Conservation (phyloP, 2,113 vertebrate species). For the Bagarius yarrelli region DNA sequence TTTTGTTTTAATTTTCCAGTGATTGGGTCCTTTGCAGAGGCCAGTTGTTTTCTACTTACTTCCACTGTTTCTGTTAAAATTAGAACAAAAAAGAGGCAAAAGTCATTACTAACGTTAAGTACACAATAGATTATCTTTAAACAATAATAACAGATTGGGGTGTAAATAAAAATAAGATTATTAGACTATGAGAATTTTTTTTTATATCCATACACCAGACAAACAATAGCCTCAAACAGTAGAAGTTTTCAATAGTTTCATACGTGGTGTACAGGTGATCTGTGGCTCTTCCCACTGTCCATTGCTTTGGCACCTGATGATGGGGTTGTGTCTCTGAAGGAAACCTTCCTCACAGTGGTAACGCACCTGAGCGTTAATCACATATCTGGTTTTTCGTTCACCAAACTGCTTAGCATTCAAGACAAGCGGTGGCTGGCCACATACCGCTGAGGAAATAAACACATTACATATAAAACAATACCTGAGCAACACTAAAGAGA, state of each 20-base stretch:
- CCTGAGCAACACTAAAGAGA: too few relatives aligned
- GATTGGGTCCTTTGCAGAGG: slow-evolving; percentile 39
- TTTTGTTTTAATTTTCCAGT: slow-evolving; percentile 52
- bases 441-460: slow-evolving; percentile 65
- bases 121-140: not conserved
- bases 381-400: slow-evolving; percentile 73
- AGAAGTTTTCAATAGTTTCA: slow-evolving; percentile 45
- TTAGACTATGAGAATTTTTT: not conserved
- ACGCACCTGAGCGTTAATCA: slow-evolving; percentile 74
- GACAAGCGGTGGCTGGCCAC: slow-evolving; percentile 76
- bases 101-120: not conserved
- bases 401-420: slow-evolving; percentile 77
- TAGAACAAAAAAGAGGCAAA: slow-evolving; percentile 19
- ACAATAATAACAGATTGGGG: not conserved
- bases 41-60: slow-evolving; percentile 40
- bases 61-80: slow-evolving; percentile 27
- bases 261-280: slow-evolving; percentile 79
- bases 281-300: slow-evolving; percentile 83
- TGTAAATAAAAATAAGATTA: not conserved
- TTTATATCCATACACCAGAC: not conserved
- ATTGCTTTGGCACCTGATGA: slow-evolving; percentile 76
- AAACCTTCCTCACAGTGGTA: slow-evolving; percentile 82
- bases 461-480: not conserved
- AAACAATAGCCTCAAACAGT: not conserved
- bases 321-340: slow-evolving; percentile 76